Conservation (phyloP, 2,888 invertebrate species). For the Eupelmus urozonus region DNA sequence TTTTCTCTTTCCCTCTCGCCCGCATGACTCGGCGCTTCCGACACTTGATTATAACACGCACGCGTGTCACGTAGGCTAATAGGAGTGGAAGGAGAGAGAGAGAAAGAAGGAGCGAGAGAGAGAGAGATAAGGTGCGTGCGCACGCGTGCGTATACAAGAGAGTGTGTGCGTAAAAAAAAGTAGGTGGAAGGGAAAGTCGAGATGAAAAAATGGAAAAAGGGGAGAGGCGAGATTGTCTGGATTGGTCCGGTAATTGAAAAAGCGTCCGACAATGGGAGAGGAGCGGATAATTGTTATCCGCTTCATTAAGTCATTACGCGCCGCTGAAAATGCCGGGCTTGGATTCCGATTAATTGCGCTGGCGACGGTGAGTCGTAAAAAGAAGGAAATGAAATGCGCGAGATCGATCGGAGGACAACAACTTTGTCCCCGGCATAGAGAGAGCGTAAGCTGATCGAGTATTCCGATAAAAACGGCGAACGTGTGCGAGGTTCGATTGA, state of each 20-base stretch:
- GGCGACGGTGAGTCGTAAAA: neutral
- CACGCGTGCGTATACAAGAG: neutral
- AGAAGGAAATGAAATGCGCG: neutral
- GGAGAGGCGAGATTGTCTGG: neutral
- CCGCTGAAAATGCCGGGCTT: neutral
- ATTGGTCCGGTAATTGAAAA: constrained; percentile 36
- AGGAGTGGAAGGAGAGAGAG: constrained; percentile 19
- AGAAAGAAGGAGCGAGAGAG: constrained; percentile 6
- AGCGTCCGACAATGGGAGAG: constrained; percentile 4
- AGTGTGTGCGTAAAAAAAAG: neutral
- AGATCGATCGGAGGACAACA: constrained; percentile 6
- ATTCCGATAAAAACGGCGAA: too few relatives aligned
- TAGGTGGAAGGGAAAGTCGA: neutral
- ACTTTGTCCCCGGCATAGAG: neutral
- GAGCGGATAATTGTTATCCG: constrained; percentile 38
- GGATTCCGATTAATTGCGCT: neutral
- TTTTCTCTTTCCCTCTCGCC: constrained; percentile 26
- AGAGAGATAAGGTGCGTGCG: neutral
- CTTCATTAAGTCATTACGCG: constrained; percentile 40
- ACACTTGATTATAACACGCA: constrained; percentile 41
- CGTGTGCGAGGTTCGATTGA: neutral
- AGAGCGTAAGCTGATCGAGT: too few relatives aligned
- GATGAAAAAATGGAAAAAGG: neutral
- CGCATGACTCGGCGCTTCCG: constrained; percentile 52
- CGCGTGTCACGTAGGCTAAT: constrained; percentile 56